Percentiles rank a stretch among this genome's conserved stretches.
Evolutionary conservation across 2,888 invertebrate genomes (phyloP).

Genomic region (Shargacucullia verbasci): DNA sequence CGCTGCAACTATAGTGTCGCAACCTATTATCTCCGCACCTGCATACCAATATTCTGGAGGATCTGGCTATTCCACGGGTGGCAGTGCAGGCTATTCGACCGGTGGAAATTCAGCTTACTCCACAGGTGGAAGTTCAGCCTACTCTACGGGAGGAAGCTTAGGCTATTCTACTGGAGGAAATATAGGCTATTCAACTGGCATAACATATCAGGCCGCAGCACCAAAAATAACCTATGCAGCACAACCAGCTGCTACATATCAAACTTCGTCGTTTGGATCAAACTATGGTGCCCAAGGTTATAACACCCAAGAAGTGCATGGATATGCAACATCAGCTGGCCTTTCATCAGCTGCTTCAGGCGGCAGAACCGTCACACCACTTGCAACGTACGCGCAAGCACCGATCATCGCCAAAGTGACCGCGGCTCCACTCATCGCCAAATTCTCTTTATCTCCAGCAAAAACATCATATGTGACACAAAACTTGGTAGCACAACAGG

Average conservation of each 20-base stretch:
- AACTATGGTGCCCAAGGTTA: constrained; percentile 61
- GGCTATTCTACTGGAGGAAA: constrained; percentile 58
- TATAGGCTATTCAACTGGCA: constrained; percentile 59
- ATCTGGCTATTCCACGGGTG: constrained; percentile 47
- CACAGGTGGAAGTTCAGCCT: constrained; percentile 43
- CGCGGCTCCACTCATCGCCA: constrained; percentile 82
- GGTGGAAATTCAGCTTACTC: constrained; percentile 49
- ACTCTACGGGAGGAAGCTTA: constrained; percentile 40
- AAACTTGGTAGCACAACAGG: constrained; percentile 74
- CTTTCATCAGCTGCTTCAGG: constrained; percentile 77
- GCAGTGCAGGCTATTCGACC: constrained; percentile 44
- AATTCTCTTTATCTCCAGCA: constrained; percentile 73
- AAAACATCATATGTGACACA: constrained; percentile 75
- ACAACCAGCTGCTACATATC: constrained; percentile 67
- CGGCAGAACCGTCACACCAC: constrained; percentile 76
- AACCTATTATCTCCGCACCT: constrained; percentile 53
- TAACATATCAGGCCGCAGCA: constrained; percentile 69
- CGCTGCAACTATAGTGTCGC: constrained; percentile 47
- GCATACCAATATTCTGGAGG: constrained; percentile 52
- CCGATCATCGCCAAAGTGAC: constrained; percentile 86
- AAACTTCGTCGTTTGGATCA: constrained; percentile 59
- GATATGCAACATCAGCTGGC: constrained; percentile 88
- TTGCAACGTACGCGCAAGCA: constrained; percentile 85
- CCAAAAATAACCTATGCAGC: constrained; percentile 76
- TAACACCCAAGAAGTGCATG: constrained; percentile 81